These are phyloP conservation scores for Acinonyx jubatus DNA, from an alignment of 2,113 vertebrate genomes.

Conservation along the genomic window DNA sequence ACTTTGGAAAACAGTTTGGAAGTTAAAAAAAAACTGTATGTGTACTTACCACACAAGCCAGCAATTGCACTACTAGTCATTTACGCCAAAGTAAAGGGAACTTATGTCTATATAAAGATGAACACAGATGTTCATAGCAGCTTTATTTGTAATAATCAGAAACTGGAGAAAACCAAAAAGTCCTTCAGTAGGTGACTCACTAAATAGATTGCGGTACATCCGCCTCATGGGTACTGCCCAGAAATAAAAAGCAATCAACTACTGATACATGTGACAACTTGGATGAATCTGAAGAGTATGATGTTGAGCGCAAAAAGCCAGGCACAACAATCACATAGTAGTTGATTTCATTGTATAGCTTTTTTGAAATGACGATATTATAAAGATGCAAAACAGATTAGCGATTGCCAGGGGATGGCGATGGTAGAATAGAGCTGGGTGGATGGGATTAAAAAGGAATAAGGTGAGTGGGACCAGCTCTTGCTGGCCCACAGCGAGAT, in stretches of 20 bases:
- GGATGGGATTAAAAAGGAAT: slow-evolving; percentile 27
- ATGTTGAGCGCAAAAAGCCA: background rate
- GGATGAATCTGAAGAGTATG: background rate
- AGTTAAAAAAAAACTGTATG: background rate
- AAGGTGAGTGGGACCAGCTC: too few relatives aligned
- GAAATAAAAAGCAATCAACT: background rate
- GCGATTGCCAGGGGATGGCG: background rate
- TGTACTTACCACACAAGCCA: background rate
- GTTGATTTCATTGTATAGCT: background rate
- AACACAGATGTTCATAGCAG: background rate
- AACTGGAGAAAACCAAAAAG: background rate
- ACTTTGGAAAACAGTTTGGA: background rate
- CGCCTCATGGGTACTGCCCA: background rate
- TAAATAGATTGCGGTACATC: background rate
- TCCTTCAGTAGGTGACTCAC: background rate
- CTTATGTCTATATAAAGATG: background rate
- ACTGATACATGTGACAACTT: background rate
- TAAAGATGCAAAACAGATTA: background rate
- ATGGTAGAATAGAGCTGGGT: background rate
- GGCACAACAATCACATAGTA: background rate
- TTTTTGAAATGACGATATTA: background rate
- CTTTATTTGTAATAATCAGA: background rate
- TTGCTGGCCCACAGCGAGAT: slow-evolving; percentile 89
- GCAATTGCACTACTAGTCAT: background rate
- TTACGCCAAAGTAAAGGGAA: background rate